Conservation (phyloP, 2,888 invertebrate genomes). For the Drosophila kuntzei region DNA sequence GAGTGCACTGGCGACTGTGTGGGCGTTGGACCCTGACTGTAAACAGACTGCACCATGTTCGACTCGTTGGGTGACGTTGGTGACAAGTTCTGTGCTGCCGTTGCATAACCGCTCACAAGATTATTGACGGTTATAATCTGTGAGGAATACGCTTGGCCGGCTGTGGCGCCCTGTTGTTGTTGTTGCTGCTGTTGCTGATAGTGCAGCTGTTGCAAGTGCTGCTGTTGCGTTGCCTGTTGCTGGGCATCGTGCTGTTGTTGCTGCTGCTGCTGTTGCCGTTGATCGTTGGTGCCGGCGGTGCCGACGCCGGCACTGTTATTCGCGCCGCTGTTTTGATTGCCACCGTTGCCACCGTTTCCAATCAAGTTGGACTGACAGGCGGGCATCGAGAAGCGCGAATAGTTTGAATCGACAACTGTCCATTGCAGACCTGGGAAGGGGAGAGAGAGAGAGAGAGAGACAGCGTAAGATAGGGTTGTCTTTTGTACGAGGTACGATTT, state of each 20-base stretch:
- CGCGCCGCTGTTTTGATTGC: slow-evolving; percentile 83
- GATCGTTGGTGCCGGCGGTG: slow-evolving; percentile 70
- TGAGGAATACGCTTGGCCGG: slow-evolving; percentile 83
- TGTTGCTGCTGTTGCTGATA: slow-evolving; percentile 78
- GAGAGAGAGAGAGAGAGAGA: slow-evolving; percentile 83
- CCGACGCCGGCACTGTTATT: slow-evolving; percentile 74
- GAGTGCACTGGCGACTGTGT: slow-evolving; percentile 85
- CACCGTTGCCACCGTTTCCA: slow-evolving; percentile 81
- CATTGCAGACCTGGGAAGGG: slow-evolving; percentile 93
- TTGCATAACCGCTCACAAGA: slow-evolving; percentile 86
- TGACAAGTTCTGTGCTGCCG: slow-evolving; percentile 86
- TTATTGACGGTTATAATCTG: slow-evolving; percentile 86
- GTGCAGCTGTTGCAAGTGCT: slow-evolving; percentile 73
- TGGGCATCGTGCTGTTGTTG: slow-evolving; percentile 69
- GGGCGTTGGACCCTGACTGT: slow-evolving; percentile 86
- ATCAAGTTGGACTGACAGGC: slow-evolving; percentile 88
- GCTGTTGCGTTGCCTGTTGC: slow-evolving; percentile 78
- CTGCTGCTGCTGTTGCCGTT: slow-evolving; percentile 75
- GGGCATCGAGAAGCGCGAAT: slow-evolving; percentile 90
- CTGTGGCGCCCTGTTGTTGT: slow-evolving; percentile 74
- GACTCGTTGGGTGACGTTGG: slow-evolving; percentile 87
- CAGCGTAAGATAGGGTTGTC: slow-evolving; percentile 81
- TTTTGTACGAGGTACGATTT: slow-evolving; percentile 52
- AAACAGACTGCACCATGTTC: slow-evolving; percentile 86
- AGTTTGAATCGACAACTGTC: slow-evolving; percentile 93